Conservation (phyloP, 2,888 invertebrate genomes). For the Gandaritis pyraliata region DNA sequence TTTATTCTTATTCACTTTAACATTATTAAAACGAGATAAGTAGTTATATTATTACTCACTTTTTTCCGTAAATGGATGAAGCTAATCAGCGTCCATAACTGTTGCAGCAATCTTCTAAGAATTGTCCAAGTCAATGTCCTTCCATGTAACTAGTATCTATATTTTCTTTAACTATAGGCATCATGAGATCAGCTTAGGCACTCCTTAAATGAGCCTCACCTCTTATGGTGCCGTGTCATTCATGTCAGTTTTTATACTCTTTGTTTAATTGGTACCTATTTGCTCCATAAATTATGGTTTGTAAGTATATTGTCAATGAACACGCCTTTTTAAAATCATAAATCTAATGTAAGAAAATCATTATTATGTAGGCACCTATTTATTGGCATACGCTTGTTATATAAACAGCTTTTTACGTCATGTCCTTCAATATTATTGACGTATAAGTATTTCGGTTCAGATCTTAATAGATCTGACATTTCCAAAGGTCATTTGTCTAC, state of each 20-base stretch:
- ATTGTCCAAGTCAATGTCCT: constrained; percentile 27
- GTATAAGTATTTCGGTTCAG: constrained; percentile 10
- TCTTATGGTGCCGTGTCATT: constrained; percentile 26
- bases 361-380: not conserved
- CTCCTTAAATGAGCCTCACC: constrained; percentile 32
- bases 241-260: constrained; percentile 22
- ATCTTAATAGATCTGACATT: constrained; percentile 33
- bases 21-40: not conserved
- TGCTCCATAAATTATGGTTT: no score
- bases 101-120: constrained; percentile 20
- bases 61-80: constrained; percentile 1
- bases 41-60: not conserved
- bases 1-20: no score
- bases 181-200: constrained; percentile 33
- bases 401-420: not conserved
- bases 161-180: constrained; percentile 4
- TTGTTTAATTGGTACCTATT: no score
- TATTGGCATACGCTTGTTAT: not conserved
- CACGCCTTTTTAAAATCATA: no score
- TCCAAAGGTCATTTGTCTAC: constrained; percentile 26
- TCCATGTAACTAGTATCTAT: not conserved
- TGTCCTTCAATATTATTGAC: not conserved
- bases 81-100: constrained; percentile 5
- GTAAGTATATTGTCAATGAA: no score
- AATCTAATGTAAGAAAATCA: not conserved